Conservation (phyloP, 2,888 invertebrate genomes). For the Chymomyza fuscimana region DNA sequence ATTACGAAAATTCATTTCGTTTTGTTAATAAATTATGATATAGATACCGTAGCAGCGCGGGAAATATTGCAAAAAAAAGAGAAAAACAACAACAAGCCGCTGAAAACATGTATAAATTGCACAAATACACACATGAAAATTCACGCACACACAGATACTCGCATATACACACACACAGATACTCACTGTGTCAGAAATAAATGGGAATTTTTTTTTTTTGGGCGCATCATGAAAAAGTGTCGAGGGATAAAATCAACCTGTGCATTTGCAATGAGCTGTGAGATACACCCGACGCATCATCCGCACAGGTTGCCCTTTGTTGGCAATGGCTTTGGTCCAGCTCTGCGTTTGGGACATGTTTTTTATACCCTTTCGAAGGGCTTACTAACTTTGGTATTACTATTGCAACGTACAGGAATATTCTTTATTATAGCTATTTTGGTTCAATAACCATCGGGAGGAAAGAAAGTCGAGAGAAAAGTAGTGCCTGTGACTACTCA, state of each 20-base stretch:
- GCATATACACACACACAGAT: constrained; percentile 17
- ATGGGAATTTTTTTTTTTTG: constrained; percentile 35
- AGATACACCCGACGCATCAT: constrained; percentile 54
- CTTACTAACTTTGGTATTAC: too few relatives aligned
- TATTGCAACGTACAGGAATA: too few relatives aligned
- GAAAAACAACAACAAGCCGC: constrained; percentile 30
- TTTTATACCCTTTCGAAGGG: constrained; percentile 18
- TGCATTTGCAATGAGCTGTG: constrained; percentile 72
- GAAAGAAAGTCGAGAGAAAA: too few relatives aligned
- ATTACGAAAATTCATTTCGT: constrained; percentile 61
- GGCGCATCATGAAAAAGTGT: constrained; percentile 58
- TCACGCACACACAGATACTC: constrained; percentile 12
- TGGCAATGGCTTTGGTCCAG: constrained; percentile 20
- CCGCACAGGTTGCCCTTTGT: constrained; percentile 56
- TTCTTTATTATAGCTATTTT: too few relatives aligned
- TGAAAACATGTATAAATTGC: constrained; percentile 11
- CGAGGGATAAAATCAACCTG: constrained; percentile 73
- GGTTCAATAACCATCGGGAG: too few relatives aligned
- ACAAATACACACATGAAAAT: constrained; percentile 15
- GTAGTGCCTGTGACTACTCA: too few relatives aligned
- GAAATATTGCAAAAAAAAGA: constrained; percentile 52
- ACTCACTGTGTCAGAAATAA: background rate
- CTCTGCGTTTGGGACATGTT: constrained; percentile 50
- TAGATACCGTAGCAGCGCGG: constrained; percentile 41
- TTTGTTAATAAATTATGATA: constrained; percentile 76